phyloP scores from a whole-genome alignment of 2,113 vertebrate species.

The Nothocercus nigrocapillus region DNA sequence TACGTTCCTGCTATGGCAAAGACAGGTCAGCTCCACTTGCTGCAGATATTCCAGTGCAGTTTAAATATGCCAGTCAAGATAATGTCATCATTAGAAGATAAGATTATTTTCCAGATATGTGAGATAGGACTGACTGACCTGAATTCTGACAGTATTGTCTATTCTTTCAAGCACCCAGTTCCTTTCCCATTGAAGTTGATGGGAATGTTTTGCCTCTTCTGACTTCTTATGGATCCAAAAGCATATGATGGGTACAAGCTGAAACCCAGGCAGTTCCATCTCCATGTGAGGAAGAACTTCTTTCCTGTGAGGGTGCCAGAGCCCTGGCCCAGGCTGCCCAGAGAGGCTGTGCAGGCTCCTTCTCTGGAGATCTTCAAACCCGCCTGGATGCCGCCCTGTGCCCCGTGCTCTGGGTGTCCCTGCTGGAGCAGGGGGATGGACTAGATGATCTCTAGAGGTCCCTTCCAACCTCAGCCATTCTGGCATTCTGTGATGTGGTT shows the following conservation, averaged over 20 bases:
- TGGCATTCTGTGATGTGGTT: neutral
- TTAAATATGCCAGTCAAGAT: neutral
- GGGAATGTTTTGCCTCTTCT: neutral
- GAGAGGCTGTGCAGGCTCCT: too few species aligned
- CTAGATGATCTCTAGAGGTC: too few species aligned
- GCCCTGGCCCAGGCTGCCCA: too few species aligned
- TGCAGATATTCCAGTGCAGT: neutral
- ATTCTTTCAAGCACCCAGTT: neutral
- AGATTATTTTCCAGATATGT: neutral
- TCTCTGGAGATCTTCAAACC: too few species aligned
- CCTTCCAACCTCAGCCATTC: too few species aligned
- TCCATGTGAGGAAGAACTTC: too few species aligned
- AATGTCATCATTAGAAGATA: neutral
- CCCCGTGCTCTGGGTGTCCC: too few species aligned
- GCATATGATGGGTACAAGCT: neutral
- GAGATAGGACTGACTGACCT: neutral
- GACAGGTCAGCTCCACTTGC: neutral
- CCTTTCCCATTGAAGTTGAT: neutral
- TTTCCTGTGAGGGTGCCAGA: too few species aligned
- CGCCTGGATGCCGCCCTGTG: too few species aligned
- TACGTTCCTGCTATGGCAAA: neutral
- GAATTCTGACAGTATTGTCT: neutral
- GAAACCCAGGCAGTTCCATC: too few species aligned
- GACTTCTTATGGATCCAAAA: neutral
- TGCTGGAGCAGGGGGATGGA: too few species aligned